phyloP scores from a whole-genome alignment of 2,888 invertebrate genomes.

The Salticus scenicus region DNA sequence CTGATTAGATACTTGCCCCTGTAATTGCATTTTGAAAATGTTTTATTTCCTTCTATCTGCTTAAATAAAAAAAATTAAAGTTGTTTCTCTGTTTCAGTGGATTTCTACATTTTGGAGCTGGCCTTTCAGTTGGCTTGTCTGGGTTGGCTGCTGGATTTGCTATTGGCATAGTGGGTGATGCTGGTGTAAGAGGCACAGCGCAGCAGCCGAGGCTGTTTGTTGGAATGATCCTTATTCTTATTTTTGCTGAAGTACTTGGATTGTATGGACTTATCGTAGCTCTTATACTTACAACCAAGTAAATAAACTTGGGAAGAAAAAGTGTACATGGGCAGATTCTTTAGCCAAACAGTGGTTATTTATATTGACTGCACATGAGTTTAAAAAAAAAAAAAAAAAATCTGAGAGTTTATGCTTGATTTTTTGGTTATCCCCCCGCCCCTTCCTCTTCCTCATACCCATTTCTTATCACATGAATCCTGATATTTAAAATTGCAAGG shows the following conservation, averaged over 20 bases:
- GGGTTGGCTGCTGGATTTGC: constrained; percentile 99
- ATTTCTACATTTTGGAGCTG: constrained; percentile 97
- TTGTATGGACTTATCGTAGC: constrained; percentile 99
- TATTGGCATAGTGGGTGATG: constrained; percentile 99
- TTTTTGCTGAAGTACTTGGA: constrained; percentile 99
- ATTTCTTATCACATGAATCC: background rate
- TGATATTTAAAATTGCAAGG: constrained; percentile 20
- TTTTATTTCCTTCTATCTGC: too few species aligned
- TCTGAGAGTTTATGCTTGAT: constrained; percentile 44
- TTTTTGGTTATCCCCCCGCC: constrained; percentile 12
- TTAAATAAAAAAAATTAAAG: too few species aligned
- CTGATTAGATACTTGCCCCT: too few species aligned
- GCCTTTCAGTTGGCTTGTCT: constrained; percentile 96
- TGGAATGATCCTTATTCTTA: constrained; percentile 99
- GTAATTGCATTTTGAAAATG: too few species aligned
- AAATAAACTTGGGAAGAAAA: constrained; percentile 34
- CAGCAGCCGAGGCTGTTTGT: constrained; percentile 99
- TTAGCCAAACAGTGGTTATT: constrained; percentile 68
- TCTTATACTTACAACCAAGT: constrained; percentile 97
- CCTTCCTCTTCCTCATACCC: too few species aligned
- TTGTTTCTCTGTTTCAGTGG: constrained; percentile 87
- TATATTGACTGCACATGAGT: constrained; percentile 66
- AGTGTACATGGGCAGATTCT: constrained; percentile 64
- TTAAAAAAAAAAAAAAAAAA: too few species aligned
- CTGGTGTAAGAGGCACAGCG: constrained; percentile 98